Evolutionary conservation across 2,888 invertebrate species (phyloP).

Genomic region (Augochlorella aurata): DNA sequence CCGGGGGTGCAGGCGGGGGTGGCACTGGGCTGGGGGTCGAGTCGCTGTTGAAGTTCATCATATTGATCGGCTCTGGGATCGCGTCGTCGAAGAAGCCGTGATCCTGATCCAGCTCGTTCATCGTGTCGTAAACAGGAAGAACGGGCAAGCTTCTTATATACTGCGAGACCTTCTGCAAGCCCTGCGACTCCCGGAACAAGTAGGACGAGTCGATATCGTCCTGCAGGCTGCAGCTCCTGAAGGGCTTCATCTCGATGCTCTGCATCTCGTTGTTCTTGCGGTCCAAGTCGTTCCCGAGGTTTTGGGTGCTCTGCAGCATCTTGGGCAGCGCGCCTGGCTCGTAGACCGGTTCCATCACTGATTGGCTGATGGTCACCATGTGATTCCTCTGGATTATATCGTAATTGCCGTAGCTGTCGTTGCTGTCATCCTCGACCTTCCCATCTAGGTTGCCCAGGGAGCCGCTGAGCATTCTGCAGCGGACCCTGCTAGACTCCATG

Average conservation of each 20-base stretch:
- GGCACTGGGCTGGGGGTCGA: conserved; percentile 71
- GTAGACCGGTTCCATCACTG: conserved; percentile 75
- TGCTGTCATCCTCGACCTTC: conserved; percentile 60
- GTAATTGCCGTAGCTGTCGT: conserved; percentile 69
- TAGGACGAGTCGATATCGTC: conserved; percentile 59
- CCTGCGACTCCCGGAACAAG: conserved; percentile 62
- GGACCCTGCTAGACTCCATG: conserved; percentile 62
- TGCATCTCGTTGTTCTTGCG: conserved; percentile 61
- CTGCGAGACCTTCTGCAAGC: conserved; percentile 76
- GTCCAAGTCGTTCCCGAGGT: conserved; percentile 60
- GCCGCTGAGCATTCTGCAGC: conserved; percentile 69
- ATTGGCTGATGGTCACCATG: conserved; percentile 64
- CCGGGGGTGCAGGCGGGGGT: conserved; percentile 78
- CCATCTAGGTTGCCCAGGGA: conserved; percentile 62
- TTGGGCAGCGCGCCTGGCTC: conserved; percentile 69
- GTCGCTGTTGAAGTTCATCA: conserved; percentile 57
- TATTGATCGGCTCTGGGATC: conserved; percentile 57
- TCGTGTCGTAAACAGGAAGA: conserved; percentile 67
- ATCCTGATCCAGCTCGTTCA: conserved; percentile 60
- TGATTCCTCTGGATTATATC: conserved; percentile 69
- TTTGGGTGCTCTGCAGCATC: conserved; percentile 69
- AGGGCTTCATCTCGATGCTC: conserved; percentile 74
- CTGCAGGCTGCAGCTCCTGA: conserved; percentile 62
- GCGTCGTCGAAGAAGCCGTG: conserved; percentile 51
- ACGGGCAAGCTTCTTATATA: conserved; percentile 79